These are phyloP conservation scores for Gryon sp. DNA, from an alignment of 1,140 invertebrate genomes.

Conservation along the genomic window DNA sequence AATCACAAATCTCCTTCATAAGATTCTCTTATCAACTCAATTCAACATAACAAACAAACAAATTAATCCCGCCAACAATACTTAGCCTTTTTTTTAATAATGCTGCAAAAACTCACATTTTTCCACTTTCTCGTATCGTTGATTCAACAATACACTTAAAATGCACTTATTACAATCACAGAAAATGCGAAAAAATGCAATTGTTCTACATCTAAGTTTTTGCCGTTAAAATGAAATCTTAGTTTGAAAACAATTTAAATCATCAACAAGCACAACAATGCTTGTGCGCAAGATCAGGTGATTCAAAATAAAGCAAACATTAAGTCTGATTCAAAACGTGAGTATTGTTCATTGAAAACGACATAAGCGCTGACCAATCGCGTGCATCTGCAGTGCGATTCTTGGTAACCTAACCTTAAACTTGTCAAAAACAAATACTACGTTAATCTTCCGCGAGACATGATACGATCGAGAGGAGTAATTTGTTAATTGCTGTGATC, in stretches of 20 bases:
- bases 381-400: not conserved
- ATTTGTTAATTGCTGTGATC: not conserved
- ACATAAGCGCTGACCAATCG: not conserved
- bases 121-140: no score
- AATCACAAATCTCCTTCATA: no score
- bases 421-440: constrained; percentile 25
- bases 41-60: no score
- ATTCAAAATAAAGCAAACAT: constrained; percentile 7
- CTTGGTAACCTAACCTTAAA: constrained; percentile 3
- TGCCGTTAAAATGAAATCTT: not conserved
- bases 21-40: no score
- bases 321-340: not conserved
- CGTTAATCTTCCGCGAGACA: not conserved
- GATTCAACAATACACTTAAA: no score
- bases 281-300: not conserved
- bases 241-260: constrained; percentile 1
- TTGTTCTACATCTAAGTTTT: not conserved
- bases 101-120: no score
- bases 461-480: not conserved
- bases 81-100: no score
- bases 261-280: not conserved
- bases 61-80: no score
- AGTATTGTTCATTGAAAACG: not conserved
- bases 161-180: no score
- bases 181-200: not conserved